Conservation (phyloP, 2,797 vertebrate genomes). For the Limosa lapponica region DNA sequence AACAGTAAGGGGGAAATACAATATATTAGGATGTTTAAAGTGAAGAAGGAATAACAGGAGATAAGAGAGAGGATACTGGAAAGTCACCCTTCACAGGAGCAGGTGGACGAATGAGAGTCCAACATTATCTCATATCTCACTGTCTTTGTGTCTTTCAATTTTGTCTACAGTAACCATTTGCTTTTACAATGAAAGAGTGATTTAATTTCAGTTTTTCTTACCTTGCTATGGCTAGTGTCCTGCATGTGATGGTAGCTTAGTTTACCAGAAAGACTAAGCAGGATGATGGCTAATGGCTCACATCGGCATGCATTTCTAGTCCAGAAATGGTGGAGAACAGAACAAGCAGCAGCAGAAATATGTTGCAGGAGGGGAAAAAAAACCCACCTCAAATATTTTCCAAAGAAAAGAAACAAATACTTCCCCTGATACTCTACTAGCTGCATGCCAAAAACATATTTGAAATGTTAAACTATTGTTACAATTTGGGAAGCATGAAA, state of each 20-base stretch:
- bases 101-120: not conserved
- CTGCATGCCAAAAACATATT: slow-evolving; percentile 37
- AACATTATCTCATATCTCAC: not conserved
- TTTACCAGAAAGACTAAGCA: not conserved
- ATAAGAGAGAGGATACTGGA: not conserved
- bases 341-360: not conserved
- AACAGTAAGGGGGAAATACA: not conserved
- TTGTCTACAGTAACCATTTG: not conserved
- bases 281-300: not conserved
- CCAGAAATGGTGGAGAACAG: not conserved
- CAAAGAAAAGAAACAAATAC: slow-evolving; percentile 25
- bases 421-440: not conserved
- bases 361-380: not conserved
- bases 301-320: not conserved
- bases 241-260: not conserved
- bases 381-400: not conserved
- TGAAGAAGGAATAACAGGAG: not conserved
- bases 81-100: not conserved
- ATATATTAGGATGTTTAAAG: not conserved
- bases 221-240: not conserved
- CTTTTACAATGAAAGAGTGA: not conserved
- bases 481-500: slow-evolving; percentile 75
- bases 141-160: not conserved
- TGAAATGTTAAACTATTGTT: slow-evolving; percentile 70
- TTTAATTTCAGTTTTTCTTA: slow-evolving; percentile 6